These are phyloP conservation scores for Acanthopagrus latus DNA, from an alignment of 2,797 vertebrate genomes.

Conservation along the genomic window DNA sequence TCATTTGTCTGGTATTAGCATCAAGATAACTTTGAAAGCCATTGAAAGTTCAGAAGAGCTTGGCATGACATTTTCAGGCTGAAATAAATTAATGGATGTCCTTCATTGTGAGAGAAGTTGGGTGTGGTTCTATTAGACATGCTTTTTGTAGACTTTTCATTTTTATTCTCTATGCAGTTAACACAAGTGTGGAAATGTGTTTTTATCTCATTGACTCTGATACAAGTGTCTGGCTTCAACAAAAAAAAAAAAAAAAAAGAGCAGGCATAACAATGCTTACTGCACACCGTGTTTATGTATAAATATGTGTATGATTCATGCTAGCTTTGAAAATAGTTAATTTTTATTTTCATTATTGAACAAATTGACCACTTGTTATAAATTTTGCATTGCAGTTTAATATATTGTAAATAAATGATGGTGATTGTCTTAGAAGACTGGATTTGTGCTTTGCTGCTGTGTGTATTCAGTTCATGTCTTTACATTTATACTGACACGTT, in stretches of 20 bases:
- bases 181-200: constrained; percentile 71
- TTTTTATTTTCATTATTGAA: constrained; percentile 86
- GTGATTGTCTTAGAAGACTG: constrained; percentile 80
- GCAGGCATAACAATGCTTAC: constrained; percentile 68
- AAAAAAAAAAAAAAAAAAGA: constrained; percentile 41
- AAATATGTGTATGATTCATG: constrained; percentile 82
- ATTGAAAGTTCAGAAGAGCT: constrained; percentile 56
- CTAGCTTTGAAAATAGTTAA: constrained; percentile 81
- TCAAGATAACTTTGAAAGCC: constrained; percentile 55
- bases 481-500: constrained; percentile 17
- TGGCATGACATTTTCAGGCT: constrained; percentile 48
- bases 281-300: constrained; percentile 84
- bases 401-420: constrained; percentile 89
- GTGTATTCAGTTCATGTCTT: constrained; percentile 11
- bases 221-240: constrained; percentile 41
- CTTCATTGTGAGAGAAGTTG: constrained; percentile 51
- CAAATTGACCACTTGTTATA: constrained; percentile 86
- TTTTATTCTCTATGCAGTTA: constrained; percentile 81
- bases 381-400: constrained; percentile 87
- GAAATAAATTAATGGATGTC: constrained; percentile 41
- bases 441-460: constrained; percentile 24
- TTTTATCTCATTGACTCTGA: constrained; percentile 44
- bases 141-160: constrained; percentile 69
- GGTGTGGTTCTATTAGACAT: constrained; percentile 58
- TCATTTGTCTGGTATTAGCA: constrained; percentile 69